Conservation (phyloP, 2,113 vertebrate species). For the Dasyprocta punctata region DNA sequence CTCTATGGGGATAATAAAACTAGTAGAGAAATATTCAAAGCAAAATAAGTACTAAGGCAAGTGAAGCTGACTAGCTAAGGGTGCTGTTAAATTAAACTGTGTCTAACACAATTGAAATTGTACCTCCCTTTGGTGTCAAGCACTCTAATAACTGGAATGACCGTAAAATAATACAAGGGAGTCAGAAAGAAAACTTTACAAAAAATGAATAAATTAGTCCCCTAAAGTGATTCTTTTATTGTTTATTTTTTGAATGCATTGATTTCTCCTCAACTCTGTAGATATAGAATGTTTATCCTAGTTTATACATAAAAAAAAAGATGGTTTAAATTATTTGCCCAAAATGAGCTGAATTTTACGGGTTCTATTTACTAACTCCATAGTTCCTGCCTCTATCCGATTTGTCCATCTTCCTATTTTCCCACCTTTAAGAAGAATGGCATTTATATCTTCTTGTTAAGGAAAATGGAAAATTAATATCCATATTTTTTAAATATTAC, state of each 20-base stretch:
- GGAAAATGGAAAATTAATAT: neutral
- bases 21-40: neutral
- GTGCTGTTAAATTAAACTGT: neutral
- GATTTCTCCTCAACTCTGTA: neutral
- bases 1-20: neutral
- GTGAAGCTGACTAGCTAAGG: neutral
- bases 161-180: neutral
- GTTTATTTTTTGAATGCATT: neutral
- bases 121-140: rapidly evolving
- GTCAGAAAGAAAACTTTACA: neutral
- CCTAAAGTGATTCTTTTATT: neutral
- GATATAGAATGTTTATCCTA: neutral
- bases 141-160: neutral
- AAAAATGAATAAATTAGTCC: neutral
- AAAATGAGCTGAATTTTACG: neutral
- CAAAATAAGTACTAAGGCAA: neutral
- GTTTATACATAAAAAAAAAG: neutral
- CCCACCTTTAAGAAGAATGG: neutral
- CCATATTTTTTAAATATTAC: neutral
- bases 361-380: neutral
- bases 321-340: neutral
- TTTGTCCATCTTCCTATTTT: neutral
- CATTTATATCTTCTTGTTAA: neutral
- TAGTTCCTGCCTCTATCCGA: neutral
- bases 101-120: neutral